Base-by-base conservation (phyloP, 2,113 vertebrate species). In the Eira barbara region DNA sequence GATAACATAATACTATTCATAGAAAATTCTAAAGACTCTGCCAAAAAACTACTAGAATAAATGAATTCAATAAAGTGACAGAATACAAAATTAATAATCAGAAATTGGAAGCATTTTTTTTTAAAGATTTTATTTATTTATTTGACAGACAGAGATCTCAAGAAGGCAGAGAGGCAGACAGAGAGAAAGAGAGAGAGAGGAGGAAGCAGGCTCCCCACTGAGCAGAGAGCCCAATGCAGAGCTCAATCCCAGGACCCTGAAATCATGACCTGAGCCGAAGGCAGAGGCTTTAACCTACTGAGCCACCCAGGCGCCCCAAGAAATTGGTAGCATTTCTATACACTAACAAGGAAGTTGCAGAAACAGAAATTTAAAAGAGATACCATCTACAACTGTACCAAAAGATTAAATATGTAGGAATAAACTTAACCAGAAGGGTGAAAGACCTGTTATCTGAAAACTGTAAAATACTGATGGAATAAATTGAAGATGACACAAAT, bases 161-260 rank as follows among this genome's bases (percentile, higher is more conserved):
- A 55, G 52, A 6, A 55, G 15, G 52, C 52, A 55, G 52, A 55
- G 52, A 55, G 52, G 15, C 52, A 18, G 5, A 6, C 52, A 55
- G 17, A 55, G 52, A 55, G 52, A 55, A 17, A 55, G 52, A 55
- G 52, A 55, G 52, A 55, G 52, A 55, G 52, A 55, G 52, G 52
- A 18, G 52, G 52, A 55, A 55, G 17, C 17, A 55, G 17, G 52
- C 17, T 55, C 52, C 52, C 52, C 1, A 17, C 17, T 55, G 17
- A 55, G 52, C 52, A 55, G 52, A 55, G 1, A 18, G 17, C 17
- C 52, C 5, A 0, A 55, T 55, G 52, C 0, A 0, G 52, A 1
- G 52, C 52, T 55, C 6, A 0, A 55, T 55, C 52, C 49, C 52
- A 55, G 17, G 52, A 55, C 52, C 5, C 52, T 55, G 49, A 1